A percentile compares a stretch with the other conserved stretches of the same genome.
These are phyloP conservation scores for Malurus alboscapulatus DNA, from an alignment of 2,113 vertebrate genomes.

Conservation along the genomic window DNA sequence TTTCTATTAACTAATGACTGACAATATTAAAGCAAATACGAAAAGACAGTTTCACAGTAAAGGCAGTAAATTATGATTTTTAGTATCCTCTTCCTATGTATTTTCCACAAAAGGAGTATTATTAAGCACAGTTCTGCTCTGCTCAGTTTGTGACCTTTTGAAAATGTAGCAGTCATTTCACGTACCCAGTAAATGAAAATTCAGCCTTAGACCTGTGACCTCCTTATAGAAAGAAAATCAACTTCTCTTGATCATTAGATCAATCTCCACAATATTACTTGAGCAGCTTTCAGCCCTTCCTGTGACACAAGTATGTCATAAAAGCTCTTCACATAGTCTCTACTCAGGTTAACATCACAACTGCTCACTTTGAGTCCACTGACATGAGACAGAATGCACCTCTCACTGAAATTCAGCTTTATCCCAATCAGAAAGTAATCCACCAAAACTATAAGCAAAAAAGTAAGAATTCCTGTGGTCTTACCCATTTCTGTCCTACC, in stretches of 20 bases:
- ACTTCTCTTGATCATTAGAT: background rate
- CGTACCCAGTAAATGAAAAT: background rate
- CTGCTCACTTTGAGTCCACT: background rate
- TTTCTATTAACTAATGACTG: background rate
- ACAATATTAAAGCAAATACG: background rate
- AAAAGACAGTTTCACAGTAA: background rate
- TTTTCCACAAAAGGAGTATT: background rate
- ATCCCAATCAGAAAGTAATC: background rate
- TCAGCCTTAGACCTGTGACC: background rate
- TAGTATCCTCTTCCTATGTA: background rate
- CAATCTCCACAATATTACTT: background rate
- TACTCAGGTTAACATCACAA: accelerated
- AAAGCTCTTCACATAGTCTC: background rate
- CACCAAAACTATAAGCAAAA: background rate
- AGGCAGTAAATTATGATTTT: background rate
- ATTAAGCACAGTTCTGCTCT: background rate
- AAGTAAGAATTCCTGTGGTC: background rate
- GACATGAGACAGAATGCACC: accelerated
- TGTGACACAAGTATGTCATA: background rate
- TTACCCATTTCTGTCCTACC: background rate
- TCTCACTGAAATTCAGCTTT: background rate
- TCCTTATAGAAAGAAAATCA: background rate
- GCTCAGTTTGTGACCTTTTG: background rate
- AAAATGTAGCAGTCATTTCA: background rate
- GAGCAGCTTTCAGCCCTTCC: background rate